Conservation (phyloP, 2,888 invertebrate species). For the Ceraclea dissimilis region DNA sequence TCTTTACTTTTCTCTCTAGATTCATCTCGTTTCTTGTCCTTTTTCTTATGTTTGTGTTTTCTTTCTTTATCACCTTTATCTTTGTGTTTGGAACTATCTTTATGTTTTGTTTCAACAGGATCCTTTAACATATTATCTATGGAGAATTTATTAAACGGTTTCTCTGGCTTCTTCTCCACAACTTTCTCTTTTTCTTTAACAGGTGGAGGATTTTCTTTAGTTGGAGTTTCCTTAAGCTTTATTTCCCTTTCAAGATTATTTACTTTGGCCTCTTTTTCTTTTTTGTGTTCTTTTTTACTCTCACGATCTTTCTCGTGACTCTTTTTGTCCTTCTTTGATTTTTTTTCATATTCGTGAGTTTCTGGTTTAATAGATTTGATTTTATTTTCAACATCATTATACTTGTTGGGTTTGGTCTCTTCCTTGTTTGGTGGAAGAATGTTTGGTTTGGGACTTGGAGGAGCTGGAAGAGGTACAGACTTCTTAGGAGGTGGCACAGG, state of each 20-base stretch:
- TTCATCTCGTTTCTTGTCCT: constrained; percentile 59
- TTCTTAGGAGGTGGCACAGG: constrained; percentile 40
- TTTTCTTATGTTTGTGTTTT: constrained; percentile 56
- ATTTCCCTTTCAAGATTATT: constrained; percentile 37
- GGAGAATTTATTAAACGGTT: constrained; percentile 42
- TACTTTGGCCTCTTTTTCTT: constrained; percentile 44
- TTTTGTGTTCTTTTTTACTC: constrained; percentile 50
- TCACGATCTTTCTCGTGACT: constrained; percentile 58
- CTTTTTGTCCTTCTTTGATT: constrained; percentile 56
- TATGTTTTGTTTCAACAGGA: constrained; percentile 37
- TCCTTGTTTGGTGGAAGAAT: constrained; percentile 17
- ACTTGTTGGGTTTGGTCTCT: constrained; percentile 20
- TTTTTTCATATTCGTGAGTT: constrained; percentile 41
- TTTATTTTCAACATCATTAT: constrained; percentile 22
- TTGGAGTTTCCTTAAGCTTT: constrained; percentile 34
- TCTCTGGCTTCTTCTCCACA: constrained; percentile 36
- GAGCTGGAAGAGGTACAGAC: constrained; percentile 37
- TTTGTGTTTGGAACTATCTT: constrained; percentile 40
- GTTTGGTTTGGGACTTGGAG: constrained; percentile 32
- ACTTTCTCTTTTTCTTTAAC: constrained; percentile 38
- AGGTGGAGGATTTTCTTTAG: constrained; percentile 36
- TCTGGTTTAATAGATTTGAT: constrained; percentile 16
- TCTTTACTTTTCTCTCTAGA: constrained; percentile 56
- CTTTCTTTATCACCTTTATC: constrained; percentile 48
- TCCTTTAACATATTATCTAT: constrained; percentile 45